Percentiles rank a stretch among this genome's conserved stretches.
These are phyloP conservation scores for Parazoanthus darwini DNA, from an alignment of 92 coral and sea anemone species.

Conservation along the genomic window DNA sequence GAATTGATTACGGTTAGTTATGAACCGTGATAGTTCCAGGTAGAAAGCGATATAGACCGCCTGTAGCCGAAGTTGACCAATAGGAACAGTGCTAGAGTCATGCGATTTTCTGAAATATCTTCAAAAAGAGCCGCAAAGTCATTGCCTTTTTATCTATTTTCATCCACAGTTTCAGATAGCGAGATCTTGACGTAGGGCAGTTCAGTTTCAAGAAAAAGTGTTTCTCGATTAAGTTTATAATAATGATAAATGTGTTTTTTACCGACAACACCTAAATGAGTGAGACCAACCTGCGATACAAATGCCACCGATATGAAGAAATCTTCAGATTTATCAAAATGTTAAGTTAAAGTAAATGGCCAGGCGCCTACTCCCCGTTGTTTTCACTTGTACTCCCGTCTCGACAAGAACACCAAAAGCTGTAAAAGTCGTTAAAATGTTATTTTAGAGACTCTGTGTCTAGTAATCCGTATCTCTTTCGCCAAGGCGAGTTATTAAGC, in stretches of 20 bases:
- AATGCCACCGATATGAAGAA: background rate
- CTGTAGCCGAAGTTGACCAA: conserved; percentile 12
- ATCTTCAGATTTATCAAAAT: background rate
- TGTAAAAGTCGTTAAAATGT: conserved; percentile 33
- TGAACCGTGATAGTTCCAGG: conserved; percentile 13
- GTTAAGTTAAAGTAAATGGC: background rate
- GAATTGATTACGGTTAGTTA: conserved; percentile 30
- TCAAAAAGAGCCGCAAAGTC: conserved; percentile 44
- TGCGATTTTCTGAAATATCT: conserved; percentile 35
- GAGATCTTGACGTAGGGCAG: conserved; percentile 12
- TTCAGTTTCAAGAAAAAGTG: conserved; percentile 31
- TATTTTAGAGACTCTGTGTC: conserved; percentile 23
- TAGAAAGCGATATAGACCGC: conserved; percentile 36
- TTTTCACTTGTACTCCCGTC: conserved; percentile 15
- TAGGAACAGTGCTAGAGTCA: conserved; percentile 13
- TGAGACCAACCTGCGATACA: background rate
- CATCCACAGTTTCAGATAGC: conserved; percentile 29
- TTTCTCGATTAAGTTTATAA: conserved; percentile 16
- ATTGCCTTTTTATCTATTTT: conserved; percentile 40
- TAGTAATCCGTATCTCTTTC: conserved; percentile 1
- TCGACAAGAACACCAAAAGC: conserved; percentile 5
- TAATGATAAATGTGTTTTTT: background rate
- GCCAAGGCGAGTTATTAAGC: conserved; percentile 27
- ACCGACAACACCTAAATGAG: background rate
- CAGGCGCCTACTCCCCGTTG: background rate